These are phyloP conservation scores for Atopsyche davidsoni DNA, from an alignment of 1,140 invertebrate species.

Conservation along the genomic window DNA sequence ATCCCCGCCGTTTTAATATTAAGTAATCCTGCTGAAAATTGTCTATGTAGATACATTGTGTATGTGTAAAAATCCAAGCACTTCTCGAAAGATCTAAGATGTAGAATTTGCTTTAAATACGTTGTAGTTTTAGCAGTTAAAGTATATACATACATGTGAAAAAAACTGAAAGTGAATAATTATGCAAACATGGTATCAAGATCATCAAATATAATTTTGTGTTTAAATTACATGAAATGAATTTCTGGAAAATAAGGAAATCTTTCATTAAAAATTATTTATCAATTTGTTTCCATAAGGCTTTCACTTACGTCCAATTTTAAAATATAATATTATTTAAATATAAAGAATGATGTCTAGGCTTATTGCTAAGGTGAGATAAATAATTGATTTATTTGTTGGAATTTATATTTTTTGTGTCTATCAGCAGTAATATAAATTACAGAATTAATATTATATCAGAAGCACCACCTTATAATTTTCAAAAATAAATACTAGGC, in stretches of 20 bases:
- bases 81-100: conserved; percentile 6
- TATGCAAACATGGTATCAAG: too few relatives aligned
- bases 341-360: too few relatives aligned
- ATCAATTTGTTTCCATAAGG: too few relatives aligned
- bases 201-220: conserved; percentile 3
- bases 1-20: neutral
- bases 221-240: neutral
- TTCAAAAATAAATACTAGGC: conserved; percentile 11
- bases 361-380: conserved; percentile 4
- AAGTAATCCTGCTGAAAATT: neutral
- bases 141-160: too few relatives aligned
- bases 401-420: conserved; percentile 7
- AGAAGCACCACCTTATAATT: neutral
- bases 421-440: conserved; percentile 11
- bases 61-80: conserved; percentile 13
- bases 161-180: too few relatives aligned
- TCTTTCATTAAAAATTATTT: neutral
- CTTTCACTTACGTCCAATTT: too few relatives aligned
- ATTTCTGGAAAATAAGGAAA: neutral
- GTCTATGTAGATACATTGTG: conserved; percentile 9
- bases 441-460: conserved; percentile 10
- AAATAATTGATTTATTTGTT: conserved; percentile 2
- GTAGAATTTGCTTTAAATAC: conserved; percentile 11
- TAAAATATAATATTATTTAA: too few relatives aligned
- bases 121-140: conserved; percentile 12